Base-by-base conservation (phyloP, 2,888 invertebrate genomes). In the Cephalotes varians region DNA sequence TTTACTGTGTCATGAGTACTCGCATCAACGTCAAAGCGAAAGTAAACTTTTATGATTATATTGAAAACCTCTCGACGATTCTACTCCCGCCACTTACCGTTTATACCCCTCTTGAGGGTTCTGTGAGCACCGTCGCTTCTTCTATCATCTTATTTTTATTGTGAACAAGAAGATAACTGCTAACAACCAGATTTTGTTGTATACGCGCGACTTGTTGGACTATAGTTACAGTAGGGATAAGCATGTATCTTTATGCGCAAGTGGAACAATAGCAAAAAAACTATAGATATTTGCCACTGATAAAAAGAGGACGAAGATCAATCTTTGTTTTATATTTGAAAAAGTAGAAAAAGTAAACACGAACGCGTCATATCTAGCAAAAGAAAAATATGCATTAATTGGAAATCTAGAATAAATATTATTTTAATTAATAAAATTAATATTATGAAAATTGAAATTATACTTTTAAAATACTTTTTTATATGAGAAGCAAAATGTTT, bases 21-120 rank as follows among this genome's bases (percentile, higher is more conserved):
- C 76, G 69, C 76, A 82, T 84, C 69, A 82, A 82, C 71, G 82
- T 84, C 76, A 65, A 74, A 64, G 71, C 62, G 83, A 64, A 65
- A 71, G 56, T 44, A 74, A 85, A 85, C 77, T 85, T 80, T 85
- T 80, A 81, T 85, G 83, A 85, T 85, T 82, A 83, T 82, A 81
- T 85, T 85, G 80, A 80, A 83, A 81, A 81, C 74, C 74, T 82
- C 82, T 60, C 80, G 69, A 47, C 79, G 71, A 74, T 67, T 67
- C 58, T 79, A 79, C 77, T 54, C 76, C 54, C 76, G 15, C 47
- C 62, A 62, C 77, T 79, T 79, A 72, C 12, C 77, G 72, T 79
- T 79, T 76, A 64, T 62, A 64, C 67, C 15, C 47, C 15, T n/a
- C 21, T 2, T 40, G 69, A 73, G 58, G 54, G 47, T 71, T 58